These are phyloP conservation scores for Nasua narica DNA, from an alignment of 2,797 vertebrate species.

Conservation along the genomic window DNA sequence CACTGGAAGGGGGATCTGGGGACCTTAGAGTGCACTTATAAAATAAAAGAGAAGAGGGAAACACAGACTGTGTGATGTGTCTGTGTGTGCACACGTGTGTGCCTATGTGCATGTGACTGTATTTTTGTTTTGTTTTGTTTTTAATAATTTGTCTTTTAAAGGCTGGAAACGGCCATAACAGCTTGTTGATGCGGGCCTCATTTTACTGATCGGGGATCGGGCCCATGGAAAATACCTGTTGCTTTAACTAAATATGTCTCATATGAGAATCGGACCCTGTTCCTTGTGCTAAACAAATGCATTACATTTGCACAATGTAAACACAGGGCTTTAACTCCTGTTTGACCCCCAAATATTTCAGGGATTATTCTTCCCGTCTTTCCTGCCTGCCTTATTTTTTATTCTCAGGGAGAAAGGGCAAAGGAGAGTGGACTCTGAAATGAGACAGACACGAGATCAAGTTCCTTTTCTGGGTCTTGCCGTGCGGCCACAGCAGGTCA, in stretches of 20 bases:
- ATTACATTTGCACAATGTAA: neutral
- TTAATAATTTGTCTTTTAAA: neutral
- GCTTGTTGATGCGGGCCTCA: neutral
- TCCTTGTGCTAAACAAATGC: neutral
- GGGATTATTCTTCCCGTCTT: neutral
- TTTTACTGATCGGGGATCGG: neutral
- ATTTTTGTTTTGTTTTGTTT: neutral
- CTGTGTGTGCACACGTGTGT: neutral
- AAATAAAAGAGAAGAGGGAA: slow-evolving; percentile 20
- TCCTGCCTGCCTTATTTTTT: neutral
- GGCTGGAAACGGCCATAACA: neutral
- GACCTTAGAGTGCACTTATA: neutral
- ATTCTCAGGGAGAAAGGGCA: neutral
- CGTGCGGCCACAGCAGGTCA: neutral
- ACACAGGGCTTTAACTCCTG: neutral
- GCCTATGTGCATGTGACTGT: neutral
- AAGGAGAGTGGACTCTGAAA: neutral
- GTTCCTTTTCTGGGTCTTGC: neutral
- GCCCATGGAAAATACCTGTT: neutral
- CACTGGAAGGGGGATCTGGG: neutral
- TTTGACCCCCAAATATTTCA: neutral
- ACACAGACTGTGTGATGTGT: neutral
- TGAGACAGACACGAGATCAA: neutral
- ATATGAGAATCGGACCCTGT: neutral
- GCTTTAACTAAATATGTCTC: neutral